Base-by-base conservation (phyloP, 2,797 vertebrate species). In the Gymnopithys bicolor region DNA sequence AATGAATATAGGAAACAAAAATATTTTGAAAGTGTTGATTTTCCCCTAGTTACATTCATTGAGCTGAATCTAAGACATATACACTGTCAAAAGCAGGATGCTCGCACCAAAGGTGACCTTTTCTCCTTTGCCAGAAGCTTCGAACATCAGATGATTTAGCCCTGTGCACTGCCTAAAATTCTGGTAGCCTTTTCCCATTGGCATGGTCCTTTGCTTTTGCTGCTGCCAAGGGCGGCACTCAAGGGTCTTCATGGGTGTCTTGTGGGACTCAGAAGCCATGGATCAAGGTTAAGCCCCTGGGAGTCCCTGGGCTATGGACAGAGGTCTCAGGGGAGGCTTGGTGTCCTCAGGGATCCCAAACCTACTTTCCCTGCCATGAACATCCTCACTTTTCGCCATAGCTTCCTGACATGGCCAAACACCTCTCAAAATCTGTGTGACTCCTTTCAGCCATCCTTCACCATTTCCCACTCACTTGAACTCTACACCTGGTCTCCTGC, bases 161-260 rank as follows among this genome's bases (percentile, higher is more conserved):
- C 49, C 6, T 19, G 23, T 0, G 1, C 4, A 2, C 13, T 66
- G 7, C 11, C 25, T 74, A 37, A 67, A 83, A 33, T 59, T 0
- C 32, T 52, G 28, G 11, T 92, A 28, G 63, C 7, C 0, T 3
- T 67, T 83, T 89, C 41, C 28, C 13, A 1, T 9, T 56, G 45
- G 4, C 2, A 2, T 2, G 0, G 10, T 63, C 28, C 11, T 86
- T 67, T 70, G 27, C 2, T 75, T 80, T 53, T 86, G 18, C 24
- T 75, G 24, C 55, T 69, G 13, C 51, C 32, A 82, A 76, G 35
- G 23, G 27, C 16, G 69, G 55, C 33, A 30, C 7, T 19, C 1
- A 3, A 25, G 2, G 17, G 9, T 49, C 48, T n/a, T 46, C 12
- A 32, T 17, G 27, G 16, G 2, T 48, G 10, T 48, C 30, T 53